phyloP scores from a whole-genome alignment of 2,113 vertebrate species.

The Podarcis cretensis region DNA sequence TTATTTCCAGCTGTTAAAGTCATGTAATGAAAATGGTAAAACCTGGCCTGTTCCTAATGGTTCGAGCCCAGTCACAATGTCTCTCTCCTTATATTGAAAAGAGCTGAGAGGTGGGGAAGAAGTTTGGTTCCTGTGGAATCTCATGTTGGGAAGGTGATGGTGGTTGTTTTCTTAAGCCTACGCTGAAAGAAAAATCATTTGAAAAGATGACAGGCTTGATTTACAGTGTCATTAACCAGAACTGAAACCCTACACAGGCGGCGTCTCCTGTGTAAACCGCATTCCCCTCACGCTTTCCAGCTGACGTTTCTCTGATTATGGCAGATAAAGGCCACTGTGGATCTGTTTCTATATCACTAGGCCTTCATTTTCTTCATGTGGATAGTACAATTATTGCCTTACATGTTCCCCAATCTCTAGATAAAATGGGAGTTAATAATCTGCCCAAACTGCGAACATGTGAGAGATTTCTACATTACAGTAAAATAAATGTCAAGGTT shows the following conservation, averaged over 20 bases:
- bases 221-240: slow-evolving; percentile 88
- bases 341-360: slow-evolving; percentile 8
- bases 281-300: slow-evolving; percentile 35
- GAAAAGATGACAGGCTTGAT: slow-evolving; percentile 84
- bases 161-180: slow-evolving; percentile 66
- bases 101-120: not conserved
- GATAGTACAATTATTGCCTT: not conserved
- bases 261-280: slow-evolving; percentile 62
- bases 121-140: not conserved
- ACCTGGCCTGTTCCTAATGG: not conserved
- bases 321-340: slow-evolving; percentile 49
- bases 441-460: not conserved
- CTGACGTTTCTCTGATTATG: slow-evolving; percentile 58
- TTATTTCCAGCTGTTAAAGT: fast-evolving
- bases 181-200: slow-evolving; percentile 70
- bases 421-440: fast-evolving
- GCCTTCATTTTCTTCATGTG: slow-evolving; percentile 33
- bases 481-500: not conserved
- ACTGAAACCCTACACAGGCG: slow-evolving; percentile 78
- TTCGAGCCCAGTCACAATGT: not conserved
- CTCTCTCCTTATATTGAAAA: not conserved
- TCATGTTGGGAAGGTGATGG: slow-evolving; percentile 35
- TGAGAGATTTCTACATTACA: not conserved
- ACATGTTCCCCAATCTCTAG: fast-evolving
- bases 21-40: not conserved